Percentiles rank a stretch among this genome's conserved stretches.
phyloP scores from a whole-genome alignment of 2,797 vertebrate genomes.

The Huso huso region DNA sequence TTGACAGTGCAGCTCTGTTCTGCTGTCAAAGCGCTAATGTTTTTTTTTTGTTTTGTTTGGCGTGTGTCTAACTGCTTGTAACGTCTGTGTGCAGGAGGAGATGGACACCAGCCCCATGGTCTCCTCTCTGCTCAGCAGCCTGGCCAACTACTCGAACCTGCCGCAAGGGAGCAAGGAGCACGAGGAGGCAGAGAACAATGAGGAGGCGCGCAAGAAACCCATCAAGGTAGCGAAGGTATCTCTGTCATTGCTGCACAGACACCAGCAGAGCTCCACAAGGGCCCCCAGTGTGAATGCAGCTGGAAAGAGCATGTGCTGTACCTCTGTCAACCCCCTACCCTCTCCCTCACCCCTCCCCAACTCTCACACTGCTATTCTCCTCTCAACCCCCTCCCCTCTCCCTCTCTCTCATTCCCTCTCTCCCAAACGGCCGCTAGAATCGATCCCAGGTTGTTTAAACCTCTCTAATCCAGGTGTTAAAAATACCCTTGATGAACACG shows the following conservation, averaged over 20 bases:
- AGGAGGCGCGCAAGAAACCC: constrained; percentile 80
- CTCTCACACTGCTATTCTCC: no score
- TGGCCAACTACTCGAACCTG: constrained; percentile 95
- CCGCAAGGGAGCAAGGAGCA: constrained; percentile 92
- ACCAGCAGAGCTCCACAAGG: not conserved
- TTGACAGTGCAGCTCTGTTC: no score
- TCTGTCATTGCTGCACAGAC: not conserved
- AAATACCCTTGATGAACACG: constrained; percentile 1
- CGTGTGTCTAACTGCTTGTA: constrained; percentile 6
- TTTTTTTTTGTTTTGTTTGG: constrained; percentile 10
- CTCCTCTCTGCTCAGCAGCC: constrained; percentile 85
- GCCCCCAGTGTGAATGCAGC: not conserved
- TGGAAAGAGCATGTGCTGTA: not conserved
- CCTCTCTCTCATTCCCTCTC: constrained; percentile 11
- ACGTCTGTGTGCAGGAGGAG: constrained; percentile 71
- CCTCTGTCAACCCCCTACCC: constrained; percentile 30
- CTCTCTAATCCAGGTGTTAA: constrained; percentile 3
- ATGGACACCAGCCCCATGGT: constrained; percentile 99
- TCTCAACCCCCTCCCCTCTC: not conserved
- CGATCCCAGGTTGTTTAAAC: constrained; percentile 6
- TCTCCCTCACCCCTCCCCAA: not conserved
- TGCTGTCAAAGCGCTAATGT: no score
- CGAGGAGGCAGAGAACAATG: constrained; percentile 92
- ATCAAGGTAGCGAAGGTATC: constrained; percentile 63
- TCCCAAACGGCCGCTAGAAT: constrained; percentile 20